These are phyloP conservation scores for Cnemophilus loriae DNA, from an alignment of 2,113 vertebrate species.

Conservation along the genomic window DNA sequence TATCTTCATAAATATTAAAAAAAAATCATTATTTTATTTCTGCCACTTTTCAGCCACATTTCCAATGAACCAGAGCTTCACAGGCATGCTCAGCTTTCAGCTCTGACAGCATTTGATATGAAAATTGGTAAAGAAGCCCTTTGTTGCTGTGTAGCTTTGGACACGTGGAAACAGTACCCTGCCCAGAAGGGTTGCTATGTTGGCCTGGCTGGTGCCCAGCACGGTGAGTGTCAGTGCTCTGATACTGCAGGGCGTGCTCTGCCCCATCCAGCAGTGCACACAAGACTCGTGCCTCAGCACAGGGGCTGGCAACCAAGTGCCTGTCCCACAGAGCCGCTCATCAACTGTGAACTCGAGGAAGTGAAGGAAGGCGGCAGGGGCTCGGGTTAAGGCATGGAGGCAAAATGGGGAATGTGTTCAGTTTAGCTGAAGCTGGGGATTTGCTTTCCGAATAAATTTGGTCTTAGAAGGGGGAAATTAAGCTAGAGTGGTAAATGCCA, in stretches of 20 bases:
- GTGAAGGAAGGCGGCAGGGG: background rate
- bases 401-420: background rate
- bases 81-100: background rate
- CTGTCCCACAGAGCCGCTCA: background rate
- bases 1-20: background rate
- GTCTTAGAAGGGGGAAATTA: background rate
- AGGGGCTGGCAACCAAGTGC: background rate
- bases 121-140: background rate
- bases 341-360: background rate
- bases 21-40: background rate
- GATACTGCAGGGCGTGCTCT: background rate
- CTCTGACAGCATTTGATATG: background rate
- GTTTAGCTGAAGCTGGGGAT: background rate
- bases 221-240: background rate
- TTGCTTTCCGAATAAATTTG: background rate
- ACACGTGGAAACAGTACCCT: background rate
- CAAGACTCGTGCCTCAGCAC: background rate
- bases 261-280: background rate
- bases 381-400: background rate
- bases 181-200: fast-evolving
- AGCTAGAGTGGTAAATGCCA: background rate
- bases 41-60: background rate
- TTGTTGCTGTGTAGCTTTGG: background rate
- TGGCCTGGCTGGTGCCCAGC: background rate
- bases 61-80: background rate